Base-by-base conservation (phyloP, 2,113 vertebrate genomes). In the Entosphenus tridentatus region DNA sequence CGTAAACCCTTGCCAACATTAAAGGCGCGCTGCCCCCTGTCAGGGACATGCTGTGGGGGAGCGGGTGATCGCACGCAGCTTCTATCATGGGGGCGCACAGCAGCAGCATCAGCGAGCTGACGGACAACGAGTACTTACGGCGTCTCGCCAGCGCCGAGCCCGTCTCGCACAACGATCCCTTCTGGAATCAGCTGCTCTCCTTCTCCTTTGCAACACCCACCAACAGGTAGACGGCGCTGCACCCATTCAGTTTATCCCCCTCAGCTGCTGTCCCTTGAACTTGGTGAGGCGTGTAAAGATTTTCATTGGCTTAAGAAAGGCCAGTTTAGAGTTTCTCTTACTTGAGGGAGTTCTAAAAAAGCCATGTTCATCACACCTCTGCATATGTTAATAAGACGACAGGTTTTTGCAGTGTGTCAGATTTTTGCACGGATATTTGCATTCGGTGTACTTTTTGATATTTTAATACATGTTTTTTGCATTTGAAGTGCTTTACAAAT, bases 161-260 rank as follows among this genome's bases (percentile, higher is more conserved):
- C 55, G 81, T 98, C 74, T 95, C 91, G 0, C 86, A 89, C 78
- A 96, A 98, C 70, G 92, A 95, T 72, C 93, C 93, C 0, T 98
- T 98, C 80, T 98, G 93, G 93, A 98, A 98, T 76, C 93, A 98
- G 77, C 89, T 98, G 70, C 85, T 97, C 71, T 98, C 92, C 0
- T 97, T 98, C 72, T 92, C 86, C 70, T 93, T 96, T 72, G 83
- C 85, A 59, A 82, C 89, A 72, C 90, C 90, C 55, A 89, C 86
- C 11, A 83, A 84, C 84, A 93, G 90, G 93, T 97, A 80, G 39
- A 5, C 39, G 39, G 39, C 6, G 39, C 39, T 39, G 39, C 39
- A 39, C 39, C 39, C 39, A 39, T 39, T 7, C 39, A 39, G 39
- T 7, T 39, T 39, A 7, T 39, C 39, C 39, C 39, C 39, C 39